phyloP scores from a whole-genome alignment of 2,888 invertebrate genomes.

The Aspidapion aeneum region DNA sequence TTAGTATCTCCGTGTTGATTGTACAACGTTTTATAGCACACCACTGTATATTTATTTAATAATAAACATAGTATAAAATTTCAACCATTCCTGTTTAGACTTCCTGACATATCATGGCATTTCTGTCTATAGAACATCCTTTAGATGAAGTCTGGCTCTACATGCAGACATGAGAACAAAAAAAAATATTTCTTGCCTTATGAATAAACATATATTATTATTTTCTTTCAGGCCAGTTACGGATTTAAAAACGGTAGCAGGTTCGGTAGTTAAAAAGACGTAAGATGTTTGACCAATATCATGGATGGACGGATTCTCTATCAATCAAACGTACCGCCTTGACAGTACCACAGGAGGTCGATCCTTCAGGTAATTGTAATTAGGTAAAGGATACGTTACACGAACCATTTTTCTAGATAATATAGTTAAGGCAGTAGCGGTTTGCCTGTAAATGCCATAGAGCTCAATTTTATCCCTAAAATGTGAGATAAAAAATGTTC shows the following conservation, averaged over 20 bases:
- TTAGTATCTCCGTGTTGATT: too few relatives aligned
- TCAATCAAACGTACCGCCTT: conserved; percentile 29
- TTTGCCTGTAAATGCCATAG: background rate
- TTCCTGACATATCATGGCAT: too few relatives aligned
- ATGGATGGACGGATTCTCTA: conserved; percentile 22
- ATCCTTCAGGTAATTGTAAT: conserved; percentile 28
- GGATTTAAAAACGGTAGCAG: conserved; percentile 27
- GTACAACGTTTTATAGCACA: too few relatives aligned
- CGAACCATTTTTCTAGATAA: background rate
- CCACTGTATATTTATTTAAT: too few relatives aligned
- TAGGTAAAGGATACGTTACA: conserved; percentile 3
- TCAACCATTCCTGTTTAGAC: too few relatives aligned
- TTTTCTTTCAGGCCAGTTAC: background rate
- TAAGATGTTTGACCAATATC: conserved; percentile 25
- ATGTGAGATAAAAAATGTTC: too few relatives aligned
- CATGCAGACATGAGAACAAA: background rate
- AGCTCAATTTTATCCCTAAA: too few relatives aligned
- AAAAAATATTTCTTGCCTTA: background rate
- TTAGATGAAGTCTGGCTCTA: too few relatives aligned
- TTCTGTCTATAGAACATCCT: too few relatives aligned
- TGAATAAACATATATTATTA: background rate
- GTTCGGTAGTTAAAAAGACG: conserved; percentile 21
- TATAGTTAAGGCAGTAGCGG: background rate
- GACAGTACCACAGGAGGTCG: conserved; percentile 29
- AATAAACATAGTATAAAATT: too few relatives aligned